A percentile compares a stretch with the other conserved stretches of the same genome.
Evolutionary conservation across 2,888 invertebrate species (phyloP).

Genomic region (Synanthedon tipuliformis): DNA sequence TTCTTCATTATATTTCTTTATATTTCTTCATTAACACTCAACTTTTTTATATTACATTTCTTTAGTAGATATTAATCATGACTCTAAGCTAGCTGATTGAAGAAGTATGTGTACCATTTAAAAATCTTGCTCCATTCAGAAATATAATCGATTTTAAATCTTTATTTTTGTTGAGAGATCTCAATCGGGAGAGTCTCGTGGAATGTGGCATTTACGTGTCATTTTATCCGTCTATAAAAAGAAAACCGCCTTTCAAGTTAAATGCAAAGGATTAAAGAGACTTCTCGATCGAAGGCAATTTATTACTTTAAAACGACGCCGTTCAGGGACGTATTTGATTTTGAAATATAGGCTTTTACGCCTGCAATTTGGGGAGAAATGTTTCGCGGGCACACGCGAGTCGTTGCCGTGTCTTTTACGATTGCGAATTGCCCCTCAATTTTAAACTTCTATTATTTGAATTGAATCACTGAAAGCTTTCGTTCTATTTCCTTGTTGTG

Average conservation of each 20-base stretch:
- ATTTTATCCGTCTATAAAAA: not conserved
- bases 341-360: constrained; percentile 39
- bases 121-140: too few species aligned
- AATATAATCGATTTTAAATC: too few species aligned
- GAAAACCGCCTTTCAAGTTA: not conserved
- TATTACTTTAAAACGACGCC: constrained; percentile 36
- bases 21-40: too few species aligned
- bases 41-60: too few species aligned
- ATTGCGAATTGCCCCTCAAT: constrained; percentile 13
- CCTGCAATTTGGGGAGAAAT: constrained; percentile 18
- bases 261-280: constrained; percentile 1
- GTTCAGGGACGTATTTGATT: constrained; percentile 35
- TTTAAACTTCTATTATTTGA: constrained; percentile 22
- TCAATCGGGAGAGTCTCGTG: too few species aligned
- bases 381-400: not conserved
- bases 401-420: constrained; percentile 1
- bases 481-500: not conserved
- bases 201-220: not conserved
- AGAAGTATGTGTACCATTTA: too few species aligned
- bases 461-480: constrained; percentile 21
- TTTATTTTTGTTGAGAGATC: too few species aligned
- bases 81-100: too few species aligned
- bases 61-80: too few species aligned
- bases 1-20: too few species aligned
- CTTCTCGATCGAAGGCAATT: constrained; percentile 17